phyloP scores from a whole-genome alignment of 2,797 vertebrate genomes.

The Kryptolebias ocellatus region DNA sequence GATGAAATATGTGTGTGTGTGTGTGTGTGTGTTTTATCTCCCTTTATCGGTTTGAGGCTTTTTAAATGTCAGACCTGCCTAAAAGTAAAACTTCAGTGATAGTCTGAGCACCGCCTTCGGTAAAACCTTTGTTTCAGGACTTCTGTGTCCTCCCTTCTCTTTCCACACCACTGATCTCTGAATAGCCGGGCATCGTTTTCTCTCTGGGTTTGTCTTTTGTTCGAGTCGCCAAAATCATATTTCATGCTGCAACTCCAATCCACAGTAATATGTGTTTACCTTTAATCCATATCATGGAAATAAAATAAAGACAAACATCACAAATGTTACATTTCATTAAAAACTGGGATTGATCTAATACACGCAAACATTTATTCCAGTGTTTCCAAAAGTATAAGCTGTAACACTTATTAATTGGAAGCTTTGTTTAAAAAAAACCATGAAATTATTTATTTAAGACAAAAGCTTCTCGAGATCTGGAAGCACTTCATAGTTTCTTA shows the following conservation, averaged over 20 bases:
- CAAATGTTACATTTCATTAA: no score
- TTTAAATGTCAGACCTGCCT: constrained; percentile 57
- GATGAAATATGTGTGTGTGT: not conserved
- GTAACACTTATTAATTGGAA: no score
- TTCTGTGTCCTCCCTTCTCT: constrained; percentile 50
- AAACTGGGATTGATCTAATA: no score
- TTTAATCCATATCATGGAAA: no score
- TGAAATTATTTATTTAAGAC: no score
- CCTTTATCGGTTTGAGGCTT: constrained; percentile 20
- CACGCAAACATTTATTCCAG: no score
- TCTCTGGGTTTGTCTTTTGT: constrained; percentile 30
- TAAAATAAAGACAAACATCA: no score
- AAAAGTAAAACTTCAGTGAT: constrained; percentile 20
- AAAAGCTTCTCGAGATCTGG: no score
- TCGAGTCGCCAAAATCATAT: not conserved
- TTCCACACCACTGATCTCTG: constrained; percentile 50
- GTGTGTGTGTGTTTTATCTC: not conserved
- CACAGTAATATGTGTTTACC: not conserved
- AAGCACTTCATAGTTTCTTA: no score
- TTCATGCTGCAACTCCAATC: not conserved
- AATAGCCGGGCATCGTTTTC: constrained; percentile 45
- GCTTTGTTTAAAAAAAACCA: no score
- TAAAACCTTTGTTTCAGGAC: constrained; percentile 49
- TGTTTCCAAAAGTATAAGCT: no score
- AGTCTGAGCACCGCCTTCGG: constrained; percentile 35